Percentiles rank a stretch among this genome's conserved stretches.
These are phyloP conservation scores for Erpetoichthys calabaricus DNA, from an alignment of 2,797 vertebrate species.

Conservation along the genomic window DNA sequence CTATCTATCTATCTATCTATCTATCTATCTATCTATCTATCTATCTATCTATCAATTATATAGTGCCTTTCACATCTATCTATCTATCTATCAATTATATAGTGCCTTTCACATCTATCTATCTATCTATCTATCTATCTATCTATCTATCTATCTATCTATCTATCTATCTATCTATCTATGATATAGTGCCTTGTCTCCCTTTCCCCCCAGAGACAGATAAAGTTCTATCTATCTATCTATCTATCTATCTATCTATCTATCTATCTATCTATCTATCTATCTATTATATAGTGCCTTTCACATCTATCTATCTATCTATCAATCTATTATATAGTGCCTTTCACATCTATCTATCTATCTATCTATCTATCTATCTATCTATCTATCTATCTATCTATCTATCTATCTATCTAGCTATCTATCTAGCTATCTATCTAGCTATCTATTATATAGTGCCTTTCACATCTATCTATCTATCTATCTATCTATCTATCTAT, in stretches of 20 bases:
- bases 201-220: no score
- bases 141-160: no score
- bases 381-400: background rate
- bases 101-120: no score
- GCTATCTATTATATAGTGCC: background rate
- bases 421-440: background rate
- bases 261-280: background rate
- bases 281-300: background rate
- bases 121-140: no score
- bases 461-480: background rate
- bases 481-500: background rate
- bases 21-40: no score
- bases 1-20: no score
- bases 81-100: no score
- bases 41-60: no score
- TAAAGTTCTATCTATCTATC: background rate
- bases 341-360: background rate
- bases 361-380: constrained; percentile 3
- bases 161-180: background rate
- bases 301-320: background rate
- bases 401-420: background rate
- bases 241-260: background rate
- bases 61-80: no score
- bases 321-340: no score
- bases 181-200: background rate